Conservation (phyloP, 2,888 invertebrate genomes). For the Sphaeridia pumilis region DNA sequence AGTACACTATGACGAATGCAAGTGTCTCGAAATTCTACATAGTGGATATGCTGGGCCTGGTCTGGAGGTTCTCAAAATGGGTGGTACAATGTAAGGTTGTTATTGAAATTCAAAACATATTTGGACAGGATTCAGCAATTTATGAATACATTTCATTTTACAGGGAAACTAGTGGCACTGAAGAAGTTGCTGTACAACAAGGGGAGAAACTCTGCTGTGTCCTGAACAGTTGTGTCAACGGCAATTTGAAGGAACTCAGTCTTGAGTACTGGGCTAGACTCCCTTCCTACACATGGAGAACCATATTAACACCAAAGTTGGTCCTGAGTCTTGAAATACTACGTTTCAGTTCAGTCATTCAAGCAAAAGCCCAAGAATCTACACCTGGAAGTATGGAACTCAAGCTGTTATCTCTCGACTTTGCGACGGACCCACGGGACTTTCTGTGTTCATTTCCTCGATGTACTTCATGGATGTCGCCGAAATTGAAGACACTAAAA, state of each 20-base stretch:
- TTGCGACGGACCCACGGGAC: not conserved
- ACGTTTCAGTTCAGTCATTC: not conserved
- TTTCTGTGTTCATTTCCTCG: not conserved
- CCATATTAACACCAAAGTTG: not conserved
- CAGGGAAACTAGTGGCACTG: not conserved
- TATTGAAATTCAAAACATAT: too few species aligned
- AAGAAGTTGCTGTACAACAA: not conserved
- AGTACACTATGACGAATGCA: not conserved
- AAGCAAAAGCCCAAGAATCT: not conserved
- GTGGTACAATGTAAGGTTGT: not conserved
- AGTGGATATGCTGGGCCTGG: not conserved
- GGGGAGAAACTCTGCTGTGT: not conserved
- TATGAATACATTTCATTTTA: not conserved
- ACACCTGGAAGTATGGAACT: not conserved
- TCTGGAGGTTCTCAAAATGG: not conserved
- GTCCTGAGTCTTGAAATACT: not conserved
- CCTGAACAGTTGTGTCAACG: not conserved
- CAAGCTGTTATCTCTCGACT: not conserved
- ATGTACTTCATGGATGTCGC: not conserved
- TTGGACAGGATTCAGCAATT: not conserved
- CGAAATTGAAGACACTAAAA: not conserved
- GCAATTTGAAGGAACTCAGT: not conserved
- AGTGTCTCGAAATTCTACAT: not conserved
- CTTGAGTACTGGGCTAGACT: not conserved
- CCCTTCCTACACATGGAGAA: not conserved